A percentile compares a stretch with the other conserved stretches of the same genome.
Evolutionary conservation across 2,888 invertebrate species (phyloP).

Genomic region (Cremastinae sp.): DNA sequence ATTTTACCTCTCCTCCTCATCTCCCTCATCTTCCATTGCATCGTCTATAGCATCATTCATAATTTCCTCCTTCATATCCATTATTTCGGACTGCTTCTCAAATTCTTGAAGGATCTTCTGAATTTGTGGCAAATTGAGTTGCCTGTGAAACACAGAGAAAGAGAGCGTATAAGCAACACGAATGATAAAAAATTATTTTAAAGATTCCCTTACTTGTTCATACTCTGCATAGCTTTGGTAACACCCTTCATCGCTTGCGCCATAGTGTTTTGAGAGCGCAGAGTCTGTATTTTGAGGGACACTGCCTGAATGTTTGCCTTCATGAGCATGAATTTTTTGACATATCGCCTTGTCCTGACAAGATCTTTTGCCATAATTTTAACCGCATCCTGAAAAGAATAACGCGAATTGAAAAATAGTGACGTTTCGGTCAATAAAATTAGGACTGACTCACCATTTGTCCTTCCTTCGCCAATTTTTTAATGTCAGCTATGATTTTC

Average conservation of each 20-base stretch:
- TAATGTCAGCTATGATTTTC: constrained; percentile 98
- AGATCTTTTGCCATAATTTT: constrained; percentile 99
- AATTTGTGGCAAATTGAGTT: constrained; percentile 98
- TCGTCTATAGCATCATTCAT: constrained; percentile 99
- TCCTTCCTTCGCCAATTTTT: constrained; percentile 98
- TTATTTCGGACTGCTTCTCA: constrained; percentile 99
- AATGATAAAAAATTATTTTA: not conserved
- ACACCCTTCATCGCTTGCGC: constrained; percentile 99
- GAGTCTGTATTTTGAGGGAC: constrained; percentile 97
- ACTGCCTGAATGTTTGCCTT: constrained; percentile 99
- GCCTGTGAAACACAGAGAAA: constrained; percentile 80
- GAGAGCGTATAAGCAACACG: too few species aligned
- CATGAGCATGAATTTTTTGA: constrained; percentile 99
- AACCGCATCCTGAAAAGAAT: constrained; percentile 92
- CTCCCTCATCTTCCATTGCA: constrained; percentile 99
- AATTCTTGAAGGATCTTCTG: constrained; percentile 98
- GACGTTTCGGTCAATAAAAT: not conserved
- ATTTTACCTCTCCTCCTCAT: constrained; percentile 95
- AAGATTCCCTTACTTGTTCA: constrained; percentile 88
- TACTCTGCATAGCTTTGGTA: constrained; percentile 98
- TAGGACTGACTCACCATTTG: constrained; percentile 89
- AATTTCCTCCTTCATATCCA: constrained; percentile 99
- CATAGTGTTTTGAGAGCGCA: constrained; percentile 99
- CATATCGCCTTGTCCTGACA: constrained; percentile 96
- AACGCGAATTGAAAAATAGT: not conserved